Evolutionary conservation across 2,888 invertebrate genomes (phyloP).

Genomic region (Argyresthia goedartella): DNA sequence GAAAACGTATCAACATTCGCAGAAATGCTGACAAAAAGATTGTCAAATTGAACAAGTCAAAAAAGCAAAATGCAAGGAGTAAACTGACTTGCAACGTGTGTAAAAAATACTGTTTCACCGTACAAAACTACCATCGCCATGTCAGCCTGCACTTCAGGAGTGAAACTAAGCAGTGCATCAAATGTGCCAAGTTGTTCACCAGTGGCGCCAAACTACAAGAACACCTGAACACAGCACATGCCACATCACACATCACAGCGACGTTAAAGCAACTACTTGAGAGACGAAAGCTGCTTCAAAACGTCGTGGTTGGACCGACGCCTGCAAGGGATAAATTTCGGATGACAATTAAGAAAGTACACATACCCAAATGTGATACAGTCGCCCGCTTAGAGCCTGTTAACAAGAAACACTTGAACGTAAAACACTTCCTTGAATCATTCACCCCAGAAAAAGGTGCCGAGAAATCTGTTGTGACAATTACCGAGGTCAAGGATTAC

Average conservation of each 20-base stretch:
- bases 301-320: slow-evolving; percentile 2
- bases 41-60: slow-evolving; percentile 4
- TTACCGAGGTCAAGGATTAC: background rate
- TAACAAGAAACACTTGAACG: too few relatives aligned
- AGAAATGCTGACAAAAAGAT: slow-evolving; percentile 5
- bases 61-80: background rate
- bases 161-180: slow-evolving; percentile 36
- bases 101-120: slow-evolving; percentile 48
- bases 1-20: slow-evolving; percentile 3
- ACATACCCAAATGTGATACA: too few relatives aligned
- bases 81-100: slow-evolving; percentile 39
- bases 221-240: slow-evolving; percentile 34
- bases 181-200: slow-evolving; percentile 34
- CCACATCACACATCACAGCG: slow-evolving; percentile 40
- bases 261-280: slow-evolving; percentile 42
- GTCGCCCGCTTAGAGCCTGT: background rate
- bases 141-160: slow-evolving; percentile 34
- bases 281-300: slow-evolving; percentile 24
- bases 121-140: slow-evolving; percentile 50
- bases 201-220: slow-evolving; percentile 25
- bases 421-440: background rate
- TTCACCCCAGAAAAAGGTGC: background rate
- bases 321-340: too few relatives aligned
- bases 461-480: background rate
- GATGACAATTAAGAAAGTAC: too few relatives aligned